A percentile compares a stretch with the other conserved stretches of the same genome.
These are phyloP conservation scores for Trilocha varians DNA, from an alignment of 2,888 invertebrate species.

Conservation along the genomic window DNA sequence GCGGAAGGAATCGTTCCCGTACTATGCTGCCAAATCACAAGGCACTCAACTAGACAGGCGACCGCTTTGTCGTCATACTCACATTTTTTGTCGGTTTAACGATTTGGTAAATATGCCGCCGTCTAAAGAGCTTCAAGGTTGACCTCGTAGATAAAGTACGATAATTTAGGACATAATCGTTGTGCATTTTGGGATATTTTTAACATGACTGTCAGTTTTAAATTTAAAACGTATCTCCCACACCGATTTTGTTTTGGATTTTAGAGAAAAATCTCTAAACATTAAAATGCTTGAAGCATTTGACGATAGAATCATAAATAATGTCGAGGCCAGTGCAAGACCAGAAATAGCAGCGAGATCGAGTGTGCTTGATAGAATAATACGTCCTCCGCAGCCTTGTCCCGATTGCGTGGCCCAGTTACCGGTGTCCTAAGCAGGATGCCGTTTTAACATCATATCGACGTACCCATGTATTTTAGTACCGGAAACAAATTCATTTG, in stretches of 20 bases:
- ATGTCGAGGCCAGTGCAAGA: slow-evolving; percentile 29
- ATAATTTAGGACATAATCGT: slow-evolving; percentile 57
- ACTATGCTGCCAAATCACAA: slow-evolving; percentile 39
- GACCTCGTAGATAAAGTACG: slow-evolving; percentile 61
- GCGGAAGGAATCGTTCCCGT: slow-evolving; percentile 52
- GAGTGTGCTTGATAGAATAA: slow-evolving; percentile 63
- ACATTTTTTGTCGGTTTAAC: slow-evolving; percentile 41
- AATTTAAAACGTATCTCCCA: neutral
- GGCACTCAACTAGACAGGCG: slow-evolving; percentile 19
- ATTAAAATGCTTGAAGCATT: neutral
- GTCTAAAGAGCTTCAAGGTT: slow-evolving; percentile 60
- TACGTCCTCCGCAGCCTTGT: slow-evolving; percentile 60
- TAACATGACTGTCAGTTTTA: slow-evolving; percentile 13
- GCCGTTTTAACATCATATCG: slow-evolving; percentile 34
- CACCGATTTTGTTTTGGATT: too few species aligned
- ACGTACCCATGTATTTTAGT: neutral
- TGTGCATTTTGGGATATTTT: slow-evolving; percentile 38
- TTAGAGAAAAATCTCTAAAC: slow-evolving; percentile 3
- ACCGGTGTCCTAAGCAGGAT: slow-evolving; percentile 44
- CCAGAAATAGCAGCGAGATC: slow-evolving; percentile 39
- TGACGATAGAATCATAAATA: slow-evolving; percentile 21
- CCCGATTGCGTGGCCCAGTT: slow-evolving; percentile 56
- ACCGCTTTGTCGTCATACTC: slow-evolving; percentile 17
- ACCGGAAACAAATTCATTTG: neutral
- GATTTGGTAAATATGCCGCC: slow-evolving; percentile 51